Conservation (phyloP, 1,140 invertebrate species). For the Drosophila miranda region DNA sequence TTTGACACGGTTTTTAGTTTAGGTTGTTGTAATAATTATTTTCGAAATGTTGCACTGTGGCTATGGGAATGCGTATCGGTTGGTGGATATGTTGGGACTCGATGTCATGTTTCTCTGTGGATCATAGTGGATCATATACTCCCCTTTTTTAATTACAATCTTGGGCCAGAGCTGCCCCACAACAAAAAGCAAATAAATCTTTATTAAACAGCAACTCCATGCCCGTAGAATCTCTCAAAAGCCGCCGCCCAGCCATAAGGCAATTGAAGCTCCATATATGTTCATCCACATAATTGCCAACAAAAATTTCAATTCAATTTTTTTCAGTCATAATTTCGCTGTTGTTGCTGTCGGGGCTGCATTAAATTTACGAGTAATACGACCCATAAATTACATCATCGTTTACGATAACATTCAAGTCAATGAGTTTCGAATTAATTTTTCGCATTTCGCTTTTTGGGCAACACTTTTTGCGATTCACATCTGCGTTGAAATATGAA, state of each 20-base stretch:
- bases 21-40: conserved; percentile 8
- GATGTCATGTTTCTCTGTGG: no score
- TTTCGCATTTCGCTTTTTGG: conserved; percentile 28
- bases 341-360: conserved; percentile 28
- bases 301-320: conserved; percentile 38
- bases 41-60: no score
- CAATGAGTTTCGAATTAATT: conserved; percentile 54
- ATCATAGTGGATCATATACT: no score
- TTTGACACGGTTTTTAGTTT: conserved; percentile 68
- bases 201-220: conserved; percentile 17
- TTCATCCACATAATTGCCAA: conserved; percentile 69
- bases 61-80: no score
- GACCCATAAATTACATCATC: conserved; percentile 76
- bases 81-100: no score
- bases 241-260: conserved; percentile 42
- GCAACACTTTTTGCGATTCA: conserved; percentile 29
- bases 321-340: conserved; percentile 39
- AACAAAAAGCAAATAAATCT: conserved; percentile 18
- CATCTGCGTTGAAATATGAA: conserved; percentile 23
- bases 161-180: no score
- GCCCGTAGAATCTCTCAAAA: conserved; percentile 32
- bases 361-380: conserved; percentile 69
- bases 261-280: conserved; percentile 66
- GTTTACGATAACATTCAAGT: conserved; percentile 40
- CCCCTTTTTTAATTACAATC: no score